Base-by-base conservation (phyloP, 2,888 invertebrate genomes). In the Ormyrus rosae region DNA sequence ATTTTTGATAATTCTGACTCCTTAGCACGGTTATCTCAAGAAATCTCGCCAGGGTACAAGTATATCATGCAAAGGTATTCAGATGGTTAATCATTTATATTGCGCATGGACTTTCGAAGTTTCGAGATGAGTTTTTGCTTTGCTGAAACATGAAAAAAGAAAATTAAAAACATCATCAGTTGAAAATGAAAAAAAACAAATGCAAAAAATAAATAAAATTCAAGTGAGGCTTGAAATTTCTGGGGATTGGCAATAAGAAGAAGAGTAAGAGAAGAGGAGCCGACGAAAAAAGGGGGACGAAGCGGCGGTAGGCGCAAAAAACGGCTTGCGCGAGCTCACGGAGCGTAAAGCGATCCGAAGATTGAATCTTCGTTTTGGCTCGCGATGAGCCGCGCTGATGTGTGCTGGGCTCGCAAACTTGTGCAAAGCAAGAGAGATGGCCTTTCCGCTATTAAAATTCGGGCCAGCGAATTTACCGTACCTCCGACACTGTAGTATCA, bases 351-450 rank as follows among this genome's bases (percentile, higher is more conserved):
- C 8, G n/a, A n/a, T 11, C 63, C 6, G 45, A 6, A 71, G 78
- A 78, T 71, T 45, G 10, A 45, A 78, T 78, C 78, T 78, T 19
- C 65, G n/a, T 60, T 78, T 71, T 61, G 34, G 65, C 9, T 55
- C 19, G 34, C 71, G 61, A 50, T 60, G 10, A 5, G 7, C 10
- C 53, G 65, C 51, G 51, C 34, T 34, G 34, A 34, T 34, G 34
- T 34, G 4, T 34, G 34, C 2, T 34, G 34, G 34, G 34, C 34
- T 34, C 34, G 34, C 34, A 34, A 34, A 34, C 34, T 2, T 34
- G 34, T 34, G 34, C 34, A 34, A 34, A 34, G 34, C 3, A 34
- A 34, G 34, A 34, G 3, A 34, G 3, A 34, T 34, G 34, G 34
- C 34, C 34, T 34, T 51, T 61, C 61, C 61, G 61, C 8, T 4